Percentiles rank a stretch among this genome's conserved stretches.
phyloP scores from a whole-genome alignment of 2,113 vertebrate species.

The Centrocercus urophasianus region DNA sequence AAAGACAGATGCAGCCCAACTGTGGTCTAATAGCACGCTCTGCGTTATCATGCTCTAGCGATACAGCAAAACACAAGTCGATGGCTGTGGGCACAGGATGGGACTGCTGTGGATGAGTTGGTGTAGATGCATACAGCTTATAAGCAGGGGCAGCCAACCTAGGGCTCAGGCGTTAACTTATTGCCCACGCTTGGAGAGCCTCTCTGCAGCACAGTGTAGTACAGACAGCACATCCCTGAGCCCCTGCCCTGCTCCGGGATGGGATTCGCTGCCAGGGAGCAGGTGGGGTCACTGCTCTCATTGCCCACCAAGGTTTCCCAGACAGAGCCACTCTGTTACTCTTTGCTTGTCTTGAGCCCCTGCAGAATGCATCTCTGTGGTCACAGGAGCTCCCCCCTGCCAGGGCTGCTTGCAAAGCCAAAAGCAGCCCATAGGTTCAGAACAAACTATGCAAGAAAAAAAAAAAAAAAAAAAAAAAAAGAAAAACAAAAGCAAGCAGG shows the following conservation, averaged over 20 bases:
- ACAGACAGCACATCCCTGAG: neutral
- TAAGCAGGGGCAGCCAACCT: neutral
- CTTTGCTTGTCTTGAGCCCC: neutral
- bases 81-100: neutral
- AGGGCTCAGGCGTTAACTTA: neutral
- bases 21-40: neutral
- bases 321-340: neutral
- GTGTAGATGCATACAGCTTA: neutral
- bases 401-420: neutral
- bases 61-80: neutral
- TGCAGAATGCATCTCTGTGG: neutral
- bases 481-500: neutral
- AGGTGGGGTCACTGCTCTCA: neutral
- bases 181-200: neutral
- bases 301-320: neutral
- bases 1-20: neutral
- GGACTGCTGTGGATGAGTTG: neutral
- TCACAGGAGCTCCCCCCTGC: neutral
- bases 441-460: neutral
- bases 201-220: neutral
- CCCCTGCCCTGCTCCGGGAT: neutral
- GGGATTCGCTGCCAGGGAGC: neutral
- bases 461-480: neutral
- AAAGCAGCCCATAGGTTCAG: neutral
- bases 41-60: neutral